Percentiles rank a stretch among this genome's conserved stretches.
These are phyloP conservation scores for Drosophila subpulchrella DNA, from an alignment of 1,140 invertebrate species.

Conservation along the genomic window DNA sequence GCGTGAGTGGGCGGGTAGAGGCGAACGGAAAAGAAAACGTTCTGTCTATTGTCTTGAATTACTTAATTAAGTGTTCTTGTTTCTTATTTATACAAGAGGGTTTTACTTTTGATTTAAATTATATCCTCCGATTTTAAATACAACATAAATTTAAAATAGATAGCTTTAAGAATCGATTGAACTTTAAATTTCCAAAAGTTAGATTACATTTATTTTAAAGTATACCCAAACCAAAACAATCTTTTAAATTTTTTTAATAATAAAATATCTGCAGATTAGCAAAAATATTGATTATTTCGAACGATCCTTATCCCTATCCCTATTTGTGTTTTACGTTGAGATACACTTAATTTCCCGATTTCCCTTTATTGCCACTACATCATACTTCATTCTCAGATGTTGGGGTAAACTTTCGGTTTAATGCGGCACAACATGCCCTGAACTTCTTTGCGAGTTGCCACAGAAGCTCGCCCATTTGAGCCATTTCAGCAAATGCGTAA, in stretches of 20 bases:
- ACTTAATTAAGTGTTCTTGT: not conserved
- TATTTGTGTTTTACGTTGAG: not conserved
- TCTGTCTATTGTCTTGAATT: not conserved
- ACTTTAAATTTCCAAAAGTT: too few species aligned
- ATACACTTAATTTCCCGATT: not conserved
- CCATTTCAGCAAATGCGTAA: constrained; percentile 69
- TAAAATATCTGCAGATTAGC: too few species aligned
- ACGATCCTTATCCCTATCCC: not conserved
- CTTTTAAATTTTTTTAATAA: too few species aligned
- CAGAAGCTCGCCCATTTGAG: constrained; percentile 44
- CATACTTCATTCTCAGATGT: not conserved
- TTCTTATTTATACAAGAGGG: not conserved
- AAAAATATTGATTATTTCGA: too few species aligned
- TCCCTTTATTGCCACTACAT: not conserved
- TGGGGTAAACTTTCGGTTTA: constrained; percentile 8
- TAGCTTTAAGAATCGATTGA: too few species aligned
- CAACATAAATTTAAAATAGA: too few species aligned
- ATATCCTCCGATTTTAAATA: not conserved
- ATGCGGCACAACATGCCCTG: constrained; percentile 24
- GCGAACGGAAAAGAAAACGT: not conserved
- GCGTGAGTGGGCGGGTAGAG: not conserved
- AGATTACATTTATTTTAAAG: too few species aligned
- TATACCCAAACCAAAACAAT: too few species aligned
- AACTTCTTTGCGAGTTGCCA: constrained; percentile 27
- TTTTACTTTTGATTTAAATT: not conserved